Percentiles rank a stretch among this genome's conserved stretches.
phyloP scores from a whole-genome alignment of 37 sponge, comb jelly and placozoan genomes.

The Agelas oroides region DNA sequence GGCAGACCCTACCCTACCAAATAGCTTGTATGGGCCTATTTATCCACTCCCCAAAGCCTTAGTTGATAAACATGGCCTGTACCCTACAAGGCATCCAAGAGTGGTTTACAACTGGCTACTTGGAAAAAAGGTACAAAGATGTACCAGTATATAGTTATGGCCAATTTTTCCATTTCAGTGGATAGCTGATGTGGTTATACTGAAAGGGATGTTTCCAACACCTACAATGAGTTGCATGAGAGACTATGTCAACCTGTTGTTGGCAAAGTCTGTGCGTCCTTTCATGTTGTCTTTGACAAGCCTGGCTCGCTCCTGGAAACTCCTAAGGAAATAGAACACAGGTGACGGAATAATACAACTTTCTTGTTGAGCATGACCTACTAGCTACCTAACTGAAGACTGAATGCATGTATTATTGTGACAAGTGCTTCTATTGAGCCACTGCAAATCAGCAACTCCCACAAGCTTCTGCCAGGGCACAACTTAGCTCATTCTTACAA shows the following conservation, averaged over 20 bases:
- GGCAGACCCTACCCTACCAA: background rate
- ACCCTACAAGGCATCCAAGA: constrained; percentile 4
- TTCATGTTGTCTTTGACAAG: constrained; percentile 41
- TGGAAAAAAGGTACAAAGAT: background rate
- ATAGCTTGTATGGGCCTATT: background rate
- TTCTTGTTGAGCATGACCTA: no score
- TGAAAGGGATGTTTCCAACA: constrained; percentile 26
- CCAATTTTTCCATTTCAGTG: background rate
- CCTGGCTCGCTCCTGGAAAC: background rate
- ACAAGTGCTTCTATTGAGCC: no score
- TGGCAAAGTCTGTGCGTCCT: constrained; percentile 5
- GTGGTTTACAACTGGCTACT: background rate
- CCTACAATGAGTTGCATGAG: background rate
- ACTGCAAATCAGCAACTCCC: no score
- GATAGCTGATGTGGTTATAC: constrained; percentile 12
- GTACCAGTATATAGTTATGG: background rate
- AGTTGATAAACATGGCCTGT: background rate
- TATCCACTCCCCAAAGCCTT: constrained; percentile 5
- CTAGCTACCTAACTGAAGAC: no score
- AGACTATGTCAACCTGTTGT: background rate
- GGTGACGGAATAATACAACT: background rate
- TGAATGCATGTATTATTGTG: no score
- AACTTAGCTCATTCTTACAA: no score
- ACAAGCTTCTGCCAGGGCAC: no score
- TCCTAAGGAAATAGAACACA: constrained; percentile 24